Evolutionary conservation across 2,888 invertebrate genomes (phyloP), one percentile per base, ranked within the genome.

Genomic region (Theodoxus fluviatilis): DNA sequence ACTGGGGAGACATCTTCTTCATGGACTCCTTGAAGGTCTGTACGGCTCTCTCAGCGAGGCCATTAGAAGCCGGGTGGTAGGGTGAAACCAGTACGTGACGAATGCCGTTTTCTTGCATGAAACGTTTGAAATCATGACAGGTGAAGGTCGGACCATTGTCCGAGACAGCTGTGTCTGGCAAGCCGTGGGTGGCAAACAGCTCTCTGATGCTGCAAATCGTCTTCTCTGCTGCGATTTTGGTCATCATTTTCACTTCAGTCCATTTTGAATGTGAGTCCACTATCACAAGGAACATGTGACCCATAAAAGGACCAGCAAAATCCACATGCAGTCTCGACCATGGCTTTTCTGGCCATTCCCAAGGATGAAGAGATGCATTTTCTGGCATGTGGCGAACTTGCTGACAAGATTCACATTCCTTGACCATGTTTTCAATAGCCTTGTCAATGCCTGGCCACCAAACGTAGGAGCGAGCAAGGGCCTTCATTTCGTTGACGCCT

Each of bases 321-420:
- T 81, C 79, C 31, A 81, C 52, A 81, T 80, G 0, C 83, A 18
- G 12, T 80, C 67, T 4, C 66, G 63, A 81, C 80, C 80, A 18
- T 77, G 76, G 35, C 67, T 65, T 25, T 59, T 65, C 9, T 80
- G 80, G 38, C 67, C 73, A 64, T n/a, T 74, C 69, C 79, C 81
- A 82, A 15, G 78, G 77, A 57, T 78, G 77, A 15, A 79, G 52
- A 2, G 79, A 75, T 28, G 76, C n/a, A n/a, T n/a, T n/a, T n/a
- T 72, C 15, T n/a, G 78, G 77, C 40, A 25, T 37, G 4, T 71
- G 73, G 18, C 55, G 67, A 31, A 68, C 69, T 40, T 68, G 25
- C 47, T 73, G 72, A 71, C 80, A 80, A 38, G 38, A 67, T 7
- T 12, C 25, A 67, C 73, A 76, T 35, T 31, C 31, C 18, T 67